A percentile compares a stretch with the other conserved stretches of the same genome.
Conservation (phyloP, 2,797 vertebrate genomes). For the Dendrocincla fuliginosa region DNA sequence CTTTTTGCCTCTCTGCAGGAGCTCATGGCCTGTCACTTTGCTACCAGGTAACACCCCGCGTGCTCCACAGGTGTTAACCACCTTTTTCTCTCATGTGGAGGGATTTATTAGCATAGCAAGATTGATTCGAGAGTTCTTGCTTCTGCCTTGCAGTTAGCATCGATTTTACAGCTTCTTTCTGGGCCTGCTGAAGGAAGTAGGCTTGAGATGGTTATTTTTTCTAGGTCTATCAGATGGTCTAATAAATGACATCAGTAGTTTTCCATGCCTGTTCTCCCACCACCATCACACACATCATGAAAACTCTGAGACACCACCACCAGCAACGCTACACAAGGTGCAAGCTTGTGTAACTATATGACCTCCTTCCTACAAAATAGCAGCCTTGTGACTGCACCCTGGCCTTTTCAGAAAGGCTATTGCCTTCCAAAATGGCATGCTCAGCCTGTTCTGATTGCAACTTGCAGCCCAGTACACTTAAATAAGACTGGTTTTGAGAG, state of each 20-base stretch:
- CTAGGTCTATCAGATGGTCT: neutral
- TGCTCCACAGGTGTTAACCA: constrained; percentile 24
- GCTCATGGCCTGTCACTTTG: neutral
- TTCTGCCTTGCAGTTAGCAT: neutral
- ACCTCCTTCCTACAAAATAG: neutral
- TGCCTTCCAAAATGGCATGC: accelerated
- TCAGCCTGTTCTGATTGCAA: neutral
- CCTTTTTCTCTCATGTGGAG: constrained; percentile 7
- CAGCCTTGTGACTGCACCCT: neutral
- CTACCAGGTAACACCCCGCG: neutral
- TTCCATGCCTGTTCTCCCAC: neutral
- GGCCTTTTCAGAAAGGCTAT: neutral
- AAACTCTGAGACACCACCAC: neutral
- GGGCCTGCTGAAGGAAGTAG: neutral
- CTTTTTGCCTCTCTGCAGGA: neutral
- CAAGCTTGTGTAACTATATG: neutral
- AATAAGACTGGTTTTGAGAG: neutral
- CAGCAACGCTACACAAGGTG: neutral
- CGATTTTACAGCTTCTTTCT: neutral
- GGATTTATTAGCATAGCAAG: neutral
- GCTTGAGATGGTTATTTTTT: neutral
- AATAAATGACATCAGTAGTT: neutral
- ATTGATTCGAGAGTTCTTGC: neutral
- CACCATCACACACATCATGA: accelerated
- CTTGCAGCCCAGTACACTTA: neutral